phyloP scores from a whole-genome alignment of 2,797 vertebrate genomes.

The Simalia tracyae region DNA sequence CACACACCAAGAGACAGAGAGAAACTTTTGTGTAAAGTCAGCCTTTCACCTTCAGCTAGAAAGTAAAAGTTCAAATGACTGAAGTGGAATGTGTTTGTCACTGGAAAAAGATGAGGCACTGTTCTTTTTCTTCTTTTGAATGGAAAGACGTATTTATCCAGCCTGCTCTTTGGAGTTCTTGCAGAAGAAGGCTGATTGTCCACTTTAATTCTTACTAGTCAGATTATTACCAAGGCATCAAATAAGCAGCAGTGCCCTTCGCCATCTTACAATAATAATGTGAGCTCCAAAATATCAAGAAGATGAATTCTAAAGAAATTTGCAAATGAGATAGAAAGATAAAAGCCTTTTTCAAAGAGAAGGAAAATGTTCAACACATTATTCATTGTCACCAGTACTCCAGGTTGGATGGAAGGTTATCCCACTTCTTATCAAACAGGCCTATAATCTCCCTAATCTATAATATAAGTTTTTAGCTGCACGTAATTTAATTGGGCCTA shows the following conservation, averaged over 20 bases:
- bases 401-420: background rate
- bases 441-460: background rate
- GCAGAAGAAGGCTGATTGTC: background rate
- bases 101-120: background rate
- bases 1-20: constrained; percentile 2
- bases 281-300: background rate
- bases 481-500: background rate
- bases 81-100: background rate
- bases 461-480: background rate
- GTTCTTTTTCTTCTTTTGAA: background rate
- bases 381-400: background rate
- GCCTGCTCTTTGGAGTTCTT: background rate
- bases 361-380: background rate
- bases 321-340: background rate
- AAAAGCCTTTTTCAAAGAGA: background rate
- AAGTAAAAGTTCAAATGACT: constrained; percentile 33
- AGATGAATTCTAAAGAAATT: background rate
- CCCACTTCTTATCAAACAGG: no score
- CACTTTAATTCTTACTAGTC: background rate
- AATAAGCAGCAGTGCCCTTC: background rate
- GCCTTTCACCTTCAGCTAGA: constrained; percentile 65
- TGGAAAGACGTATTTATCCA: background rate
- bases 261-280: background rate
- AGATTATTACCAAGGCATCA: background rate
- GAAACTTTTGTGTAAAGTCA: constrained; percentile 76